These are phyloP conservation scores for Dynastes tityus DNA, from an alignment of 2,888 invertebrate genomes.

Conservation along the genomic window DNA sequence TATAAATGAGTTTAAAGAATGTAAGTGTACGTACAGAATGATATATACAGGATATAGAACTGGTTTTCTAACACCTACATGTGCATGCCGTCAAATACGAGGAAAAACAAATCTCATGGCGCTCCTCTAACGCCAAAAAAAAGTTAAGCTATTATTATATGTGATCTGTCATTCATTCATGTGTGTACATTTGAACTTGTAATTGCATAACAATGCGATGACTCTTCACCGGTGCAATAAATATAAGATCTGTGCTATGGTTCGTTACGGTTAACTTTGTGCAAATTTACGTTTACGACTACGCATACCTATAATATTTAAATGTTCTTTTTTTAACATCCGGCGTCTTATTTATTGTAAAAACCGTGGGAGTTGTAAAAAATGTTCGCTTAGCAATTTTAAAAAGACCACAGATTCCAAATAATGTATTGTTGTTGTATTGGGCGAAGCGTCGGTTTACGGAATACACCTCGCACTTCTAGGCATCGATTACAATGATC, in stretches of 20 bases:
- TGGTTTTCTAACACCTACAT: slow-evolving; percentile 35
- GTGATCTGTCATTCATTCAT: background rate
- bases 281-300: no score
- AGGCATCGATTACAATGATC: no score
- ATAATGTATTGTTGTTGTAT: no score
- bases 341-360: no score
- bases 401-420: no score
- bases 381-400: no score
- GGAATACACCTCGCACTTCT: no score
- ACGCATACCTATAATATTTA: no score
- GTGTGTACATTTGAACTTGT: background rate
- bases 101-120: slow-evolving; percentile 1
- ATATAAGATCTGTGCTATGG: background rate
- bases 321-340: no score
- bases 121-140: background rate
- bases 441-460: no score
- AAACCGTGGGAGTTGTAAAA: no score
- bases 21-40: background rate
- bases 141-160: background rate
- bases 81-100: background rate
- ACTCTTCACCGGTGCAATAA: background rate
- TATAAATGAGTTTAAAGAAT: background rate
- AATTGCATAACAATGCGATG: slow-evolving; percentile 2
- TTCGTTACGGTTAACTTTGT: no score
- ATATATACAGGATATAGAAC: slow-evolving; percentile 31